Conservation (phyloP, 92 coral and sea anemone genomes). For the Desmophyllum pertusum region DNA sequence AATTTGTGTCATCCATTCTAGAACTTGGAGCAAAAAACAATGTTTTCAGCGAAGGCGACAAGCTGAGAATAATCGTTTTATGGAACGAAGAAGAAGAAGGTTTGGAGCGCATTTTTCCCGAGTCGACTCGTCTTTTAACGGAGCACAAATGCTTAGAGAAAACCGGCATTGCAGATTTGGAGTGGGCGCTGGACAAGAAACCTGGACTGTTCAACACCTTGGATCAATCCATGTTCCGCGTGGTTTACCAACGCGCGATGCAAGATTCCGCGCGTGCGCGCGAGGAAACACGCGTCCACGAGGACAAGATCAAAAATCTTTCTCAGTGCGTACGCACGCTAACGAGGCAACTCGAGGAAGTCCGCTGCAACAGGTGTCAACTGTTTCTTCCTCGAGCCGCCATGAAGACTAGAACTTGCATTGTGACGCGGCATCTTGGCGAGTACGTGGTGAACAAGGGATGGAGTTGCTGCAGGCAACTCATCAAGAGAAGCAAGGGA, state of each 20-base stretch:
- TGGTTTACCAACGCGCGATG: slow-evolving; percentile 81
- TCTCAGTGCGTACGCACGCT: slow-evolving; percentile 91
- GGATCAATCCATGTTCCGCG: slow-evolving; percentile 74
- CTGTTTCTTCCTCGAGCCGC: slow-evolving; percentile 93
- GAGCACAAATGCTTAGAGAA: slow-evolving; percentile 85
- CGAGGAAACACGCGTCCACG: slow-evolving; percentile 67
- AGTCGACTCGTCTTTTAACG: slow-evolving; percentile 69
- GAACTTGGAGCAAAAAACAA: slow-evolving; percentile 85
- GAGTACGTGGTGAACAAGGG: slow-evolving; percentile 77
- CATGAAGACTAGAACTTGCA: slow-evolving; percentile 90
- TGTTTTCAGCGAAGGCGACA: slow-evolving; percentile 86
- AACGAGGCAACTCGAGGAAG: slow-evolving; percentile 94
- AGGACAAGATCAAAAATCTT: slow-evolving; percentile 83
- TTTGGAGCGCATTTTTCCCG: slow-evolving; percentile 51
- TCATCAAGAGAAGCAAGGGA: slow-evolving; percentile 84
- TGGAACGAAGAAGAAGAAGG: slow-evolving; percentile 87
- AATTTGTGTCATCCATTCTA: slow-evolving; percentile 76
- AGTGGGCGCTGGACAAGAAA: slow-evolving; percentile 90
- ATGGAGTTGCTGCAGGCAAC: slow-evolving; percentile 96
- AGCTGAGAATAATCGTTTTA: slow-evolving; percentile 73
- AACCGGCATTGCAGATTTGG: slow-evolving; percentile 78
- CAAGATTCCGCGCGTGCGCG: slow-evolving; percentile 71
- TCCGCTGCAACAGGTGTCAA: slow-evolving; percentile 89
- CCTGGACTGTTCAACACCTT: slow-evolving; percentile 61
- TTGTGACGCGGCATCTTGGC: slow-evolving; percentile 88